Percentiles rank a stretch among this genome's conserved stretches.
Evolutionary conservation across 2,888 invertebrate genomes (phyloP).

Genomic region (Cristatella mucedo): DNA sequence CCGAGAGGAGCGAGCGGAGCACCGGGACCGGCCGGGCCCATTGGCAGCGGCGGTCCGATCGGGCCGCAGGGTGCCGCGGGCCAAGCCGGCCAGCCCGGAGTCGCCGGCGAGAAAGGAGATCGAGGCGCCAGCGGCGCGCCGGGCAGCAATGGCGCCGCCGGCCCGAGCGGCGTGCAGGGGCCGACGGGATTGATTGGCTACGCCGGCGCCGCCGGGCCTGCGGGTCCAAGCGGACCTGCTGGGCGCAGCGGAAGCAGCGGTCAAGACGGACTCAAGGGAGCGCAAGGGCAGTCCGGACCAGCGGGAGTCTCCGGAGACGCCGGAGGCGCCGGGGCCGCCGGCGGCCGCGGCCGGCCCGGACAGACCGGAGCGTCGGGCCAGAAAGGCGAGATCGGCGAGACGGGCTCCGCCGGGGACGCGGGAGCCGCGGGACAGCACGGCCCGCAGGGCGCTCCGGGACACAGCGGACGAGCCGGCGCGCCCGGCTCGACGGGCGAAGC

Average conservation of each 20-base stretch:
- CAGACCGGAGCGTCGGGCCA: slow-evolving; percentile 1
- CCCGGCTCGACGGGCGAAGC: slow-evolving; percentile 4
- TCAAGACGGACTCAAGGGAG: slow-evolving; percentile 7
- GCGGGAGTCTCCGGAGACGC: slow-evolving; percentile 6
- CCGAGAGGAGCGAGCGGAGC: too few relatives aligned
- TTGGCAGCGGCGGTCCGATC: too few relatives aligned
- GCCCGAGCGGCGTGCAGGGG: slow-evolving; percentile 5
- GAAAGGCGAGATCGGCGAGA: slow-evolving; percentile 9
- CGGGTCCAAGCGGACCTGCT: not conserved
- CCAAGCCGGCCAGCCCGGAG: not conserved
- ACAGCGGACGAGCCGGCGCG: slow-evolving; percentile 7
- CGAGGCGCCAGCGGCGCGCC: slow-evolving; percentile 5
- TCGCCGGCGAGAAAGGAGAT: slow-evolving; percentile 1
- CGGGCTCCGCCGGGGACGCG: slow-evolving; percentile 8
- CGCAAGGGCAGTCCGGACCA: slow-evolving; percentile 2
- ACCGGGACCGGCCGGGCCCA: too few relatives aligned
- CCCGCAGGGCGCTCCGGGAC: slow-evolving; percentile 6
- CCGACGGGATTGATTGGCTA: not conserved
- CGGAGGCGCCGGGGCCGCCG: slow-evolving; percentile 3
- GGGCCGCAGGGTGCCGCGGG: slow-evolving; percentile 3
- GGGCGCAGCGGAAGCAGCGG: slow-evolving; percentile 7
- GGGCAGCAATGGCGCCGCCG: slow-evolving; percentile 9
- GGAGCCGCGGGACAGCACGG: slow-evolving; percentile 8
- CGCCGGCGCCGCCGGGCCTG: not conserved
- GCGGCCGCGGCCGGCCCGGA: slow-evolving; percentile 8